A percentile compares a stretch with the other conserved stretches of the same genome.
phyloP scores from a whole-genome alignment of 2,113 vertebrate species.

The Miniopterus natalensis region DNA sequence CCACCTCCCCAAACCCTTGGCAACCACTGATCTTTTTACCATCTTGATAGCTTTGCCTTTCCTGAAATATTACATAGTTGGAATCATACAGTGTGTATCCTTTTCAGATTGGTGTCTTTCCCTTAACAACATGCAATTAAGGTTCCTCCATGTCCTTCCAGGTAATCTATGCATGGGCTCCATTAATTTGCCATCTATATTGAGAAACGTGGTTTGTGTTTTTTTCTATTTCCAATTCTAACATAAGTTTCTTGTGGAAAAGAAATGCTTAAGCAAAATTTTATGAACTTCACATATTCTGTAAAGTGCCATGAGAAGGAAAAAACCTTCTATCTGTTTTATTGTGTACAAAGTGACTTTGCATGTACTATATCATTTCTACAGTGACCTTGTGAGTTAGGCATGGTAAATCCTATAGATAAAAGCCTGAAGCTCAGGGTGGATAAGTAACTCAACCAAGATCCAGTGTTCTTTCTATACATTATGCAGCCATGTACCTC shows the following conservation, averaged over 20 bases:
- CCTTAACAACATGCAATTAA: not conserved
- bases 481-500: not conserved
- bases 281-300: not conserved
- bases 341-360: not conserved
- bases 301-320: not conserved
- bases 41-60: not conserved
- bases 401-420: not conserved
- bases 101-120: not conserved
- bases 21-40: not conserved
- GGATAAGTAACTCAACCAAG: not conserved
- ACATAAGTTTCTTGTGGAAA: not conserved
- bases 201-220: not conserved
- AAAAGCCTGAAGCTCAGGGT: not conserved
- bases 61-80: not conserved
- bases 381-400: not conserved
- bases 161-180: not conserved
- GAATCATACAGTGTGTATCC: not conserved
- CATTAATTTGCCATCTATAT: not conserved
- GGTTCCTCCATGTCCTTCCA: not conserved
- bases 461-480: not conserved
- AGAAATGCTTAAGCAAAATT: slow-evolving; percentile 26
- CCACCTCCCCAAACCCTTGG: not conserved
- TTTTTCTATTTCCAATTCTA: not conserved
- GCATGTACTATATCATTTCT: not conserved
- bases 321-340: not conserved